Evolutionary conservation across 2,888 invertebrate species (phyloP).

Genomic region (Agrotis segetum): DNA sequence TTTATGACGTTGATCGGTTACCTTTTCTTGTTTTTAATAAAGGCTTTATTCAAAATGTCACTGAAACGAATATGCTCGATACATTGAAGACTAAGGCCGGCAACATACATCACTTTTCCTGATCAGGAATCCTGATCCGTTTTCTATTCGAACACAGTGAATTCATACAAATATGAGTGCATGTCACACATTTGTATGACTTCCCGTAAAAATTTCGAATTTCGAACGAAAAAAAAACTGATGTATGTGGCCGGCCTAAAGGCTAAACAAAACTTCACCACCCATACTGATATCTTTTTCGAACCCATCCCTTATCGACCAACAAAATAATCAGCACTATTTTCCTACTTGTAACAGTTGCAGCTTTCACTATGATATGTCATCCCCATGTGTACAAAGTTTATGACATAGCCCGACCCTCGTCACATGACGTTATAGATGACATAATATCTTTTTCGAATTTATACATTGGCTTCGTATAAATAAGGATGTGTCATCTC

Average conservation of each 20-base stretch:
- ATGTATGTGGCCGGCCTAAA: too few species aligned
- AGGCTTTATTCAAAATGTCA: too few species aligned
- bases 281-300: background rate
- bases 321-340: constrained; percentile 38
- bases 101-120: too few species aligned
- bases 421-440: constrained; percentile 76
- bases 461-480: constrained; percentile 59
- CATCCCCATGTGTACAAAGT: constrained; percentile 75
- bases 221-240: too few species aligned
- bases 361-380: constrained; percentile 56
- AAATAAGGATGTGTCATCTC: constrained; percentile 61
- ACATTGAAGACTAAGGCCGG: too few species aligned
- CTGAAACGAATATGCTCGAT: too few species aligned
- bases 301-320: constrained; percentile 19
- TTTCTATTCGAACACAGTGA: too few species aligned
- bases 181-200: too few species aligned
- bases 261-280: background rate
- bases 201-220: too few species aligned
- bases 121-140: too few species aligned
- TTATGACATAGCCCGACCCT: constrained; percentile 79
- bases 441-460: constrained; percentile 72
- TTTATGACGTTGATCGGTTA: background rate
- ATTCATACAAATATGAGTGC: too few species aligned
- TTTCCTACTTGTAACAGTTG: constrained; percentile 41
- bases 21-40: background rate